phyloP scores from a whole-genome alignment of 1,140 invertebrate species.

The Atta colombica region DNA sequence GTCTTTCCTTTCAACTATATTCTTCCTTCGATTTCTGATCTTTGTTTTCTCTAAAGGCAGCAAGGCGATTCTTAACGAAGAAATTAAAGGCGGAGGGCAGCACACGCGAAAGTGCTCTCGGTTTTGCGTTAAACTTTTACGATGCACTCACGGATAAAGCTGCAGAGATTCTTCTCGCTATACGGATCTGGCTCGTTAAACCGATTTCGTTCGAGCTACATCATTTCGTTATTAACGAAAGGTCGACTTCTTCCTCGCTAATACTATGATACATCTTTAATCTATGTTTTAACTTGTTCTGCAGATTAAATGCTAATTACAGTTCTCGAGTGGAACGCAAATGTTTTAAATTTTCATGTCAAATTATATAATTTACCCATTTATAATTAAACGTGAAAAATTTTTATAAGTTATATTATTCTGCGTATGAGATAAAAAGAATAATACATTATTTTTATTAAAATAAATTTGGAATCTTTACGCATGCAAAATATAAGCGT shows the following conservation, averaged over 20 bases:
- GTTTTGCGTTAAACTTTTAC: constrained; percentile 70
- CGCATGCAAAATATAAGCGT: background rate
- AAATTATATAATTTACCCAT: background rate
- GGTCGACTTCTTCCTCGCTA: background rate
- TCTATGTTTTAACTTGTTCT: constrained; percentile 9
- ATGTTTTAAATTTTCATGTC: constrained; percentile 8
- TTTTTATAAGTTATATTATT: background rate
- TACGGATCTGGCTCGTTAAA: constrained; percentile 53
- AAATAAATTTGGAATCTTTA: background rate
- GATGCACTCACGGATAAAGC: constrained; percentile 63
- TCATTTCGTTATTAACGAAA: constrained; percentile 50
- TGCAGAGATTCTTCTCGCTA: constrained; percentile 30
- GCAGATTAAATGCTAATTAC: constrained; percentile 1
- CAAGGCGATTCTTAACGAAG: constrained; percentile 56
- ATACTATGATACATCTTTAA: constrained; percentile 39
- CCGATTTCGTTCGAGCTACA: constrained; percentile 53
- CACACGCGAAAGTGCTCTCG: constrained; percentile 46
- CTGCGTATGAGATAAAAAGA: background rate
- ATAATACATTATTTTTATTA: too few relatives aligned
- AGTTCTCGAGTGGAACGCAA: background rate
- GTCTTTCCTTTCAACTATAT: background rate
- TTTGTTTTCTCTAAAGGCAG: constrained; percentile 41
- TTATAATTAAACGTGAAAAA: background rate
- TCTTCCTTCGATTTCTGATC: constrained; percentile 12
- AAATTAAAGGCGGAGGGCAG: constrained; percentile 58